These are phyloP conservation scores for Selene dorsalis DNA, from an alignment of 2,797 vertebrate species.

Conservation along the genomic window DNA sequence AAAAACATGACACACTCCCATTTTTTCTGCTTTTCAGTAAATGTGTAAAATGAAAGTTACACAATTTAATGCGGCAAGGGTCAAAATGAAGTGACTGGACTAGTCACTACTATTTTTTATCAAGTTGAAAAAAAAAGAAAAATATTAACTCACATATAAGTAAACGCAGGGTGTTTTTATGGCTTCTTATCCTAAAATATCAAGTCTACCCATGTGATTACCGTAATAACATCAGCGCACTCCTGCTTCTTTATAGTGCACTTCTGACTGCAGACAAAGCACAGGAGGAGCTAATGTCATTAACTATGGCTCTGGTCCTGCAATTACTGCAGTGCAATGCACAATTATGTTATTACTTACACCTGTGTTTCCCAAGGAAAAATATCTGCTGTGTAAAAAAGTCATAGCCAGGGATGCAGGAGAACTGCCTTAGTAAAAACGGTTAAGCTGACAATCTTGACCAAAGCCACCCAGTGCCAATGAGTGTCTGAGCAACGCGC, in stretches of 20 bases:
- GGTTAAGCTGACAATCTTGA: neutral
- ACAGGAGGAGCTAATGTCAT: neutral
- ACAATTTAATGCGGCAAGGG: no score
- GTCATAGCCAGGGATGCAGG: neutral
- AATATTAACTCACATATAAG: neutral
- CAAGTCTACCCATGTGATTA: neutral
- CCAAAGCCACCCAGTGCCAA: no score
- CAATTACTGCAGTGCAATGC: neutral
- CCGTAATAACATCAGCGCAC: neutral
- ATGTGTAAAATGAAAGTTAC: no score
- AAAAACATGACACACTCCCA: no score
- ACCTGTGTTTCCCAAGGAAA: neutral
- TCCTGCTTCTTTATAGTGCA: neutral
- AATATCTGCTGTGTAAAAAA: neutral
- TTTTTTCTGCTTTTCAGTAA: no score
- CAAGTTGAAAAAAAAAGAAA: no score
- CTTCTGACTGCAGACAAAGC: neutral
- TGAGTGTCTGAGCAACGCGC: neutral
- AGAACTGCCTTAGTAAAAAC: neutral
- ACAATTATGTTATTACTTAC: constrained; percentile 1
- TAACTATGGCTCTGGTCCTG: neutral
- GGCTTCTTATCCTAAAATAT: neutral
- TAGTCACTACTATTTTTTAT: no score
- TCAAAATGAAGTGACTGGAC: no score
- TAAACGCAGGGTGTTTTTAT: neutral